Base-by-base conservation (phyloP, 2,113 vertebrate genomes). In the Aleadryas rufinucha region DNA sequence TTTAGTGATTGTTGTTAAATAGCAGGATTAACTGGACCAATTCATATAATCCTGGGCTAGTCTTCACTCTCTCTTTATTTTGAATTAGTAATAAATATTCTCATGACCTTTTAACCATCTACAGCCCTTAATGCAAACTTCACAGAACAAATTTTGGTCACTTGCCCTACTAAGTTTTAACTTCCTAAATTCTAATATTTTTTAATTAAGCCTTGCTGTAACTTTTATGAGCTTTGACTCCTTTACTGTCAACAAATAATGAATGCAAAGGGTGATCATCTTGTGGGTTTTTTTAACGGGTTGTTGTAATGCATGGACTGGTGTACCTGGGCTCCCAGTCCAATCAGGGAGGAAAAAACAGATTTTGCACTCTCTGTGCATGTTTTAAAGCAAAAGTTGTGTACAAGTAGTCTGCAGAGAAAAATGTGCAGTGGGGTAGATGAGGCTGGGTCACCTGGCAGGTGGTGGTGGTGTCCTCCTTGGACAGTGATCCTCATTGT, bases 301-400 rank as follows among this genome's bases (percentile, higher is more conserved):
- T 16, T 35, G 4, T 41, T 60, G 19, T 54, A 82, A 23, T 33
- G 27, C 35, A 39, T 47, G 42, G 28, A 65, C 35, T 47, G 27
- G 13, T 64, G 44, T 37, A 52, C 50, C 27, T 44, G 52, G 21
- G 11, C 37, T 65, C 18, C 20, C 33, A 39, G 24, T n/a, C 11
- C 41, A 33, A 3, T 7, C 0, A 0, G 12, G 13, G 11, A 11
- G 8, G 7, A 1, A 15, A 31, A 64, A 6, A 0, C 16, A 72
- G 22, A 16, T 18, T 57, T 57, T 53, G 16, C 1, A 10, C 16
- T 53, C 7, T 35, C 2, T 12, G 2, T 49, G 39, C 26, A 5
- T 52, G 33, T 20, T 61, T 61, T 60, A 60, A 69, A 63, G 60
- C 30, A 35, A 3, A 59, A 60, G 5, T 6, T 66, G 35, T 16